phyloP scores from a whole-genome alignment of 2,888 invertebrate species.

The Steinernema scapterisci region DNA sequence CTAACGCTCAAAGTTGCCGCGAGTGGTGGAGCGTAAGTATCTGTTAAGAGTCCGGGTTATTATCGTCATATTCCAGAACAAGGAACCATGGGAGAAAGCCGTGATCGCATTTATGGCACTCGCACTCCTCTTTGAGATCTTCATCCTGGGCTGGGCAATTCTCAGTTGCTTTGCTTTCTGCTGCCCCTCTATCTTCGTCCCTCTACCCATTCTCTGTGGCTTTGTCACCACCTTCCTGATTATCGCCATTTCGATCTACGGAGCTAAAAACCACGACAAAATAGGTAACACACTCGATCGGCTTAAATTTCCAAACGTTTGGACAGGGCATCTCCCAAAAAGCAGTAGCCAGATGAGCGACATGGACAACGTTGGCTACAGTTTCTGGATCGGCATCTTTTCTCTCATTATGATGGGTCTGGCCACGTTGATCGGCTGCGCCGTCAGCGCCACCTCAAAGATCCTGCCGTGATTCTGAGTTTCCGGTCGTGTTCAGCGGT shows the following conservation, averaged over 20 bases:
- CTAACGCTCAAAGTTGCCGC: constrained; percentile 49
- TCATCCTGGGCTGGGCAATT: constrained; percentile 37
- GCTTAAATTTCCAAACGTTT: background rate
- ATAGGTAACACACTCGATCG: background rate
- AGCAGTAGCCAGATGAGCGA: background rate
- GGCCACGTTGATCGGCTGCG: constrained; percentile 41
- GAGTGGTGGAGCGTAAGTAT: constrained; percentile 48
- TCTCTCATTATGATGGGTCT: constrained; percentile 46
- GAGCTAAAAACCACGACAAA: constrained; percentile 45
- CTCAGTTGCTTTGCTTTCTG: constrained; percentile 38
- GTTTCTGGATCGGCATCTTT: constrained; percentile 44
- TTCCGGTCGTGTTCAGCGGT: background rate
- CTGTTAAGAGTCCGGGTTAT: background rate
- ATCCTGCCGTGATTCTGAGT: background rate
- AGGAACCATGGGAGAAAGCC: constrained; percentile 34
- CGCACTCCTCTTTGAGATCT: constrained; percentile 32
- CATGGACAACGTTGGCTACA: constrained; percentile 43
- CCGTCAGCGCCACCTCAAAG: background rate
- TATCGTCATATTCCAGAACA: constrained; percentile 4
- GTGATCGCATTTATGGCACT: constrained; percentile 36
- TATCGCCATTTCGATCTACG: constrained; percentile 48
- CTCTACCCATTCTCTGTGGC: constrained; percentile 31
- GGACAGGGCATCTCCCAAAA: background rate
- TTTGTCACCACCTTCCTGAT: constrained; percentile 46
- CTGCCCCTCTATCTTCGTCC: constrained; percentile 31